Evolutionary conservation across 2,113 vertebrate genomes (phyloP), one percentile per base, ranked within the genome.

Genomic region (Amblyopsis rosae): DNA sequence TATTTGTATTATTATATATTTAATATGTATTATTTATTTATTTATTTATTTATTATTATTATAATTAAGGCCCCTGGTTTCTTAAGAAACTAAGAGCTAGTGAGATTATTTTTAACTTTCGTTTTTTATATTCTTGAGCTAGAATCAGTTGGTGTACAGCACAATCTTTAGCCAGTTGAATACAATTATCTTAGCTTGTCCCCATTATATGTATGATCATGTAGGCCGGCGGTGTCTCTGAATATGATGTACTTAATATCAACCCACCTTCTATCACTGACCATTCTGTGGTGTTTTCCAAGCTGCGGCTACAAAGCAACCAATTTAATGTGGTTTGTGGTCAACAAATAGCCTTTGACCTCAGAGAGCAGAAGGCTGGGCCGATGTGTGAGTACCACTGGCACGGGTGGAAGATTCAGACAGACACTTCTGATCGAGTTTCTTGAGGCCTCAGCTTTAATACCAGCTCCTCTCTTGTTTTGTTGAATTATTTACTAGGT

Each of bases 261-360:
- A 77, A 55, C 49, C 59, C 67, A 55, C 62, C 3, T 0, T 75
- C 77, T 69, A n/a, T 5, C 15, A 4, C 71, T 80, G 84, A 81
- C 87, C 84, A 41, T 64, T 61, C 66, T 89, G 84, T 77, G 88
- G 82, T 87, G 76, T 76, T 3, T 16, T 4, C 66, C 62, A 17
- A 57, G 65, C 69, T 65, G 47, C 11, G 65, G 75, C 67, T 62
- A 71, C 62, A 73, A 69, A 83, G 72, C 60, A 57, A 48, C 50
- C 79, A 82, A 85, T 86, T 88, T 82, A 79, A 80, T 90, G 92
- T 90, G 91, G 92, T 91, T 92, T 93, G 91, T 82, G 86, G 90
- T 88, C 76, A 90, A 83, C 84, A 88, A 80, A 61, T 72, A 56
- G 74, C 75, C 90, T 89, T 85, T 93, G 90, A 91, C 92, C 90